A percentile compares a stretch with the other conserved stretches of the same genome.
phyloP scores from a whole-genome alignment of 1,140 invertebrate genomes.

The Holotrichia oblita region DNA sequence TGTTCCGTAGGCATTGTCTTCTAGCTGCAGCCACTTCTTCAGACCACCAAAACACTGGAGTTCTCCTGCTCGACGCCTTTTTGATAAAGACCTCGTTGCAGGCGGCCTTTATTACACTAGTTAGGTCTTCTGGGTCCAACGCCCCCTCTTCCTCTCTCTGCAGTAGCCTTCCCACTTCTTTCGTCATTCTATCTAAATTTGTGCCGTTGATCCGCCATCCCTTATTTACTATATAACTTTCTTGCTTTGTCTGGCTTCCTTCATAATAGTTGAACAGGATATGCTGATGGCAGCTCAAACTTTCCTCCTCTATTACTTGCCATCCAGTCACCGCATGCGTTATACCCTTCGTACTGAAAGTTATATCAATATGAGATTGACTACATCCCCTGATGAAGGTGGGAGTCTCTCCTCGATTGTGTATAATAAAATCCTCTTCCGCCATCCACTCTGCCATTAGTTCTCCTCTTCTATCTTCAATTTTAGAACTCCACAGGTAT shows the following conservation, averaged over 20 bases:
- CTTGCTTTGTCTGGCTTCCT: neutral
- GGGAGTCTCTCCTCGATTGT: conserved; percentile 1
- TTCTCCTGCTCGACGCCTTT: neutral
- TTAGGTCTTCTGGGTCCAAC: neutral
- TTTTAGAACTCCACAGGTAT: neutral
- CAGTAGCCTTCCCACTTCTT: neutral
- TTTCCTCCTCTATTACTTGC: conserved; percentile 7
- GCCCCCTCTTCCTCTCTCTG: neutral
- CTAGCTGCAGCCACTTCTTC: neutral
- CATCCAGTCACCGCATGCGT: neutral
- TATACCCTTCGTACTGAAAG: neutral
- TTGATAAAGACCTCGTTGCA: neutral
- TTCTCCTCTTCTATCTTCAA: neutral
- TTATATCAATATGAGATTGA: conserved; percentile 2
- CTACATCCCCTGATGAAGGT: neutral
- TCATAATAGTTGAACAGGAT: neutral
- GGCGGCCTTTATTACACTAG: neutral
- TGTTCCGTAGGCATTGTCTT: neutral
- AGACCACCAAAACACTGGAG: neutral
- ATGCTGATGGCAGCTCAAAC: conserved; percentile 19
- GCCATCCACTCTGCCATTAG: conserved; percentile 13
- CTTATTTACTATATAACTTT: neutral
- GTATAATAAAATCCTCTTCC: neutral
- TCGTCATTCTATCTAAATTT: neutral
- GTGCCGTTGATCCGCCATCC: neutral